Conservation (phyloP, 2,113 vertebrate species). For the Oncorhynchus gorbuscha region DNA sequence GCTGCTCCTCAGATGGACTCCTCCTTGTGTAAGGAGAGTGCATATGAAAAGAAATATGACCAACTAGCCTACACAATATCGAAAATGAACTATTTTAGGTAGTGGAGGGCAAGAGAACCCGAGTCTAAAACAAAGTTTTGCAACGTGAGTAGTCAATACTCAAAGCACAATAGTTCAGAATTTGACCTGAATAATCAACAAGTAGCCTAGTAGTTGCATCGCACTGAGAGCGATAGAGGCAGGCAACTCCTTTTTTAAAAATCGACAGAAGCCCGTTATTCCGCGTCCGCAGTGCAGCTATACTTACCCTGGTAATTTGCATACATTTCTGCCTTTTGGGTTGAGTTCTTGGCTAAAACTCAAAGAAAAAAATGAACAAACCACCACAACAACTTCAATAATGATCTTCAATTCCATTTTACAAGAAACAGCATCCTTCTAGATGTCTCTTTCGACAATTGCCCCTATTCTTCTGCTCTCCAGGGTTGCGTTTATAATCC, state of each 20-base stretch:
- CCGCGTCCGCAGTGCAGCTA: background rate
- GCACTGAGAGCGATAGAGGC: background rate
- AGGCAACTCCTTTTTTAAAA: background rate
- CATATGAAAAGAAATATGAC: conserved; percentile 1
- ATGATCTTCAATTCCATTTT: conserved; percentile 77
- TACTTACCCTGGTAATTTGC: conserved; percentile 74
- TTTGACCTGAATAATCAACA: background rate
- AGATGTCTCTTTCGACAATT: conserved; percentile 46
- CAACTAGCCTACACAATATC: background rate
- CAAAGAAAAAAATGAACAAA: conserved; percentile 64
- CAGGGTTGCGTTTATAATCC: conserved; percentile 41
- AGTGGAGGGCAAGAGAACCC: background rate
- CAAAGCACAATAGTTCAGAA: background rate
- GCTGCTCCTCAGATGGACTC: conserved; percentile 37
- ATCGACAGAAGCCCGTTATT: conserved; percentile 15
- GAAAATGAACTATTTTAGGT: background rate
- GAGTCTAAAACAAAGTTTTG: background rate
- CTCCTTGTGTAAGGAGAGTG: conserved; percentile 35
- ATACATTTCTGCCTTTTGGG: conserved; percentile 78
- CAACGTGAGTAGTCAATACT: background rate
- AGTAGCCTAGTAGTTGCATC: background rate
- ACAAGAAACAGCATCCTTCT: conserved; percentile 76
- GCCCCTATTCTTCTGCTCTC: background rate
- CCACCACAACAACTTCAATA: conserved; percentile 60
- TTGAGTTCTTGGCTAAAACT: conserved; percentile 72